Evolutionary conservation across 2,797 vertebrate genomes (phyloP).

Genomic region (Tadarida brasiliensis): DNA sequence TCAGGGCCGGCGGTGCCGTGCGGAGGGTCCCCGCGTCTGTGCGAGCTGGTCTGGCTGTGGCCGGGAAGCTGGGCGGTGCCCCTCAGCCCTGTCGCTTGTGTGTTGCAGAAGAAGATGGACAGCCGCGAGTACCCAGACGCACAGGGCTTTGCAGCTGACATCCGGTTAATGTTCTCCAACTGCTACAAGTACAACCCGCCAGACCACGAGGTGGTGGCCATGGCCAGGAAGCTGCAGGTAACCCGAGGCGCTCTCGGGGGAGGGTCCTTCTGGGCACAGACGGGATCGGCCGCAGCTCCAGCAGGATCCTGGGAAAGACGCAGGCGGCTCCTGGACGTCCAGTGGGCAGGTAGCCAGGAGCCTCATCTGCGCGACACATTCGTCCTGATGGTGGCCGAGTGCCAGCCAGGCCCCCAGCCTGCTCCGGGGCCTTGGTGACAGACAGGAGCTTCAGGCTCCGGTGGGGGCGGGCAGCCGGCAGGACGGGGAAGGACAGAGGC

Average conservation of each 20-base stretch:
- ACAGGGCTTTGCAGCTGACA: slow-evolving; percentile 94
- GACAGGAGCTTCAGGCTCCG: accelerated
- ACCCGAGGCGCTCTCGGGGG: neutral
- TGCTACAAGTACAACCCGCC: slow-evolving; percentile 99
- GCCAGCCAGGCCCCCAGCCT: neutral
- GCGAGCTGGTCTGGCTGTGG: accelerated
- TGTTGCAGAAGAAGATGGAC: slow-evolving; percentile 96
- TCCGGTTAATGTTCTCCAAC: slow-evolving; percentile 98
- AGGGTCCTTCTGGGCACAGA: neutral
- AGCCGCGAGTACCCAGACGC: slow-evolving; percentile 94
- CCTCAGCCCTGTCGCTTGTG: slow-evolving; percentile 67
- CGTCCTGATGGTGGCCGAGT: neutral
- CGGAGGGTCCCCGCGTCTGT: accelerated
- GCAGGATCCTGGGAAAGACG: accelerated
- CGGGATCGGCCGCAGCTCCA: accelerated
- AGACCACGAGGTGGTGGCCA: slow-evolving; percentile 93
- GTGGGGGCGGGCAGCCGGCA: neutral
- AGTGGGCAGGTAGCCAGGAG: accelerated
- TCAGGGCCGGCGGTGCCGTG: too few species aligned
- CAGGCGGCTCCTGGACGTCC: accelerated
- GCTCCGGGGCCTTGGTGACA: neutral
- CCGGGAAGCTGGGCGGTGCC: accelerated
- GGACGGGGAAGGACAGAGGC: accelerated
- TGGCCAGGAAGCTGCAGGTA: slow-evolving; percentile 97
- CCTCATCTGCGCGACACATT: accelerated